Base-by-base conservation (phyloP, 2,797 vertebrate species). In the Bryconaethiops microstoma region DNA sequence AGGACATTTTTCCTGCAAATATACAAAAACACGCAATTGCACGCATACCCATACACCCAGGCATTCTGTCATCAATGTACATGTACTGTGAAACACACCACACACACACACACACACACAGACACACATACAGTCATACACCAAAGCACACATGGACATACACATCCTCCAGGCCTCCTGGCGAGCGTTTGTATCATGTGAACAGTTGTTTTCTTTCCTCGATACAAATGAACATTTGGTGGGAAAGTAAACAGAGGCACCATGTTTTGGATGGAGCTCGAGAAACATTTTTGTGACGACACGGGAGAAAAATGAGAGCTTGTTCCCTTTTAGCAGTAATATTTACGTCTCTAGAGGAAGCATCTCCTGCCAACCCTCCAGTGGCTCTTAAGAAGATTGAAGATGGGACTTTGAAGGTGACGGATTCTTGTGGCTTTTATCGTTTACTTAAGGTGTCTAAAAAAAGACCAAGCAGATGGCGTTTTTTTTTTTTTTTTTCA, bases 331-430 rank as follows among this genome's bases (percentile, higher is more conserved):
- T 62, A 72, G 71, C 59, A 79, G 80, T 64, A 88, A 90, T 88
- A 87, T 90, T 91, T 91, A 87, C 79, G 75, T 79, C 84, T 84
- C 68, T 75, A 63, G 86, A 88, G 88, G 87, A 92, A 88, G 86
- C 72, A 65, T 77, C 80, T 19, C 14, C 45, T 79, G 72, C 23
- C 85, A 85, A 60, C 72, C 70, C 69, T 62, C 60, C 25, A 64
- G 65, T 42, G 55, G 64, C 69, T 72, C 75, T 57, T 23, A 25
- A 71, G 77, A 80, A 68, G 65, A 55, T 80, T 45, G 65, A 67
- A 45, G 13, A 83, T 79, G 65, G 65, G 25, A 77, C 50, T 48
- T 25, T 72, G 50, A 77, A 16, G 48, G n/a, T 45, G 17, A 73
- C 23, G 35, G 50, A 45, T 65, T 48, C 21, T 19, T 65, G 23